Evolutionary conservation across 35 echinoderm and acorn worm species (phyloP).

Genomic region (Heliocidaris tuberculata): DNA sequence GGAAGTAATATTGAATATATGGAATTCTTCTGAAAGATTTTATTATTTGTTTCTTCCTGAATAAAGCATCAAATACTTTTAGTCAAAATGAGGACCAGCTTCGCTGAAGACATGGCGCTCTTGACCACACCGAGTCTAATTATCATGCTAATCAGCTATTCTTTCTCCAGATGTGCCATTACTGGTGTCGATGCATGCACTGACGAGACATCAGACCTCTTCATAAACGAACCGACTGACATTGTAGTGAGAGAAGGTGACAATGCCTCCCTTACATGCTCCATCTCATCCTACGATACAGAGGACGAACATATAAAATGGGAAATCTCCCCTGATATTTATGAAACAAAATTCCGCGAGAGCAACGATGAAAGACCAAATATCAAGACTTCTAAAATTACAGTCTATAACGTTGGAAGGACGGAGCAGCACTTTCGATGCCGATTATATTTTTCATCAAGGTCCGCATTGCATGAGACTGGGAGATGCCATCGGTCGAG

Average conservation of each 20-base stretch:
- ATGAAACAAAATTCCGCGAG: background rate
- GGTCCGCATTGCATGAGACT: background rate
- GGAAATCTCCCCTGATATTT: background rate
- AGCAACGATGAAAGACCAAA: background rate
- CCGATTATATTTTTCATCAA: background rate
- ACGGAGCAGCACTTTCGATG: background rate
- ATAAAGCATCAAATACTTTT: too few species aligned
- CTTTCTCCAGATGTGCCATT: background rate
- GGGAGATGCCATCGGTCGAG: background rate
- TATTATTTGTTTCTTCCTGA: too few species aligned
- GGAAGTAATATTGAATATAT: too few species aligned
- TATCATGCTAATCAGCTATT: background rate
- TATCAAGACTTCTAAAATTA: background rate
- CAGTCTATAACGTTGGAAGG: background rate
- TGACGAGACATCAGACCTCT: background rate
- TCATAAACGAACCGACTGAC: background rate
- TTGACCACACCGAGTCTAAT: background rate
- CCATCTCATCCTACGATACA: background rate
- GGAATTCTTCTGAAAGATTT: too few species aligned
- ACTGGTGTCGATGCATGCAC: background rate
- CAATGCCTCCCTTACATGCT: background rate
- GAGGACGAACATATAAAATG: background rate
- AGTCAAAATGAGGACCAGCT: too few species aligned
- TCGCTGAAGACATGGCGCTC: too few species aligned
- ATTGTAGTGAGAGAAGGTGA: background rate